A percentile compares a stretch with the other conserved stretches of the same genome.
phyloP scores from a whole-genome alignment of 2,113 vertebrate genomes.

The Elanus axillaris region DNA sequence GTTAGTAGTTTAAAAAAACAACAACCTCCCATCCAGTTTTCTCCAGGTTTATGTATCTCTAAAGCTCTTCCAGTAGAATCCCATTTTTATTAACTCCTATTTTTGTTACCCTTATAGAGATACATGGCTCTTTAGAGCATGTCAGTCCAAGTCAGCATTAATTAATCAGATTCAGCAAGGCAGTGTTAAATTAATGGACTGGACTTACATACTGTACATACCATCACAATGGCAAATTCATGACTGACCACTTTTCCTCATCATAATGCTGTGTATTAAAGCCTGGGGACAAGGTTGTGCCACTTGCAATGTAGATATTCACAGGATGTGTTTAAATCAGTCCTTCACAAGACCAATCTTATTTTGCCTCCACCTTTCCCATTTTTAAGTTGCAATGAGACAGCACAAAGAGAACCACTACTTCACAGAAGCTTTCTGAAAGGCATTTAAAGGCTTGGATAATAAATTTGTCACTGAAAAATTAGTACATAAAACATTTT shows the following conservation, averaged over 20 bases:
- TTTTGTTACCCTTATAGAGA: neutral
- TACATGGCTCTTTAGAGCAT: neutral
- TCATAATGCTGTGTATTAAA: neutral
- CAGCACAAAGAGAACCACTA: neutral
- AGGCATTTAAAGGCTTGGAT: neutral
- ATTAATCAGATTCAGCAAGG: neutral
- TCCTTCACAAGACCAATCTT: neutral
- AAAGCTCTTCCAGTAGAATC: neutral
- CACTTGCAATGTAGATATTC: neutral
- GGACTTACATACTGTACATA: neutral
- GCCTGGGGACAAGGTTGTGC: neutral
- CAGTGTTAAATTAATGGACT: neutral
- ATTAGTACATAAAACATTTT: neutral
- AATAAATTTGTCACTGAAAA: neutral
- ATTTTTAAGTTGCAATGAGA: neutral
- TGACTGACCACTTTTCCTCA: neutral
- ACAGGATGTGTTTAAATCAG: neutral
- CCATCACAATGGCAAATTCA: neutral
- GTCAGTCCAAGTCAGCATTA: neutral
- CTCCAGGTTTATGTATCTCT: neutral
- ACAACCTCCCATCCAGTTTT: neutral
- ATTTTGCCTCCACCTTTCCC: neutral
- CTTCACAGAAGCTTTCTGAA: neutral
- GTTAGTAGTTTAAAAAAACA: neutral
- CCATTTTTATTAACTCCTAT: neutral